These are phyloP conservation scores for Coelogynopora nodosa DNA, from an alignment of 2,888 invertebrate genomes.

Conservation along the genomic window DNA sequence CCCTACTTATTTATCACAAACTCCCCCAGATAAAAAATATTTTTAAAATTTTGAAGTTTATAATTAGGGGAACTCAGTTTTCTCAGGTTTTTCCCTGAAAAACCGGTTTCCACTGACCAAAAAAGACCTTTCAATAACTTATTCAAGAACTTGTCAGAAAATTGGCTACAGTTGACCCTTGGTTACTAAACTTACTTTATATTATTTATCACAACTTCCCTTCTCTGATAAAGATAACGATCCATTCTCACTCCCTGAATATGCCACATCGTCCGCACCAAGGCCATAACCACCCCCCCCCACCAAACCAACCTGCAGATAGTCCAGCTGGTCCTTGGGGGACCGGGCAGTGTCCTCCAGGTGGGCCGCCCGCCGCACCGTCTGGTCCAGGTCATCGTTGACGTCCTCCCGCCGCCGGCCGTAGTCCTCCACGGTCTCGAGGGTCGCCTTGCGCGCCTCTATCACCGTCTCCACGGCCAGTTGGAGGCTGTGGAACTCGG, in stretches of 20 bases:
- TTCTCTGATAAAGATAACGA: background rate
- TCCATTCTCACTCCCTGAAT: background rate
- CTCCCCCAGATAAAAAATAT: no score
- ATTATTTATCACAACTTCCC: background rate
- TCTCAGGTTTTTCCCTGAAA: no score
- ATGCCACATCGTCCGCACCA: background rate
- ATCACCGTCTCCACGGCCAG: background rate
- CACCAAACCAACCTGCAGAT: background rate
- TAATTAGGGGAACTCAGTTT: no score
- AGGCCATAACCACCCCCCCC: background rate
- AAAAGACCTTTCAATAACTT: no score
- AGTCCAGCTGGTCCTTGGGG: background rate
- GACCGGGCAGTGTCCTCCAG: background rate
- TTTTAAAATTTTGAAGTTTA: no score
- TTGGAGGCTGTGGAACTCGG: background rate
- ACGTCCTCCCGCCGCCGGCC: background rate
- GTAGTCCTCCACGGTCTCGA: background rate
- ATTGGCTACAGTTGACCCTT: no score
- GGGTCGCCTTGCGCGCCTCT: background rate
- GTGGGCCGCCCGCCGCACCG: background rate
- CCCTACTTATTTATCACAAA: no score
- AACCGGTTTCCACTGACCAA: no score
- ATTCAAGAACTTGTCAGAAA: no score
- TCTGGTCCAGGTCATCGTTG: constrained; percentile 1
- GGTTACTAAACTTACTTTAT: no score